Base-by-base conservation (phyloP, 2,113 vertebrate genomes). In the Ceyx cyanopectus region DNA sequence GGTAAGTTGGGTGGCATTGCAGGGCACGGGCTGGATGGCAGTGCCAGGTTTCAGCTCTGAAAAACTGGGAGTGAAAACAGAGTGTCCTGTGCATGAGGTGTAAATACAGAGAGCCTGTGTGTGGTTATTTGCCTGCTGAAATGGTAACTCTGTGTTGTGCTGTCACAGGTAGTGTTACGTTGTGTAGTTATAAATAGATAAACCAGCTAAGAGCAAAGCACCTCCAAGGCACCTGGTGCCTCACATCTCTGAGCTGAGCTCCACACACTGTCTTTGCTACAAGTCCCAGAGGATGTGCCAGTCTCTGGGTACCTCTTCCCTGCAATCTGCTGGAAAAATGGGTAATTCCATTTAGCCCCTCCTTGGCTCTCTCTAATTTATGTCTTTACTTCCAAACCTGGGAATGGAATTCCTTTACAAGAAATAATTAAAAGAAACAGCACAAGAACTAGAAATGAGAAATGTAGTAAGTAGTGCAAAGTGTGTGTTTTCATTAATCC, bases 401-500 rank as follows among this genome's bases (percentile, higher is more conserved):
- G 70, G 50, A 85, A 65, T 78, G 37, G 43, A 78, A 79, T 81
- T 79, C 61, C 82, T 94, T 46, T 60, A 73, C 78, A 79, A 91
- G 18, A 80, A 86, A 51, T 54, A 43, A 89, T 85, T 82, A 61
- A 88, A 81, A 89, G 51, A 62, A 95, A 65, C 34, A 43, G 69
- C 53, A 22, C 61, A 70, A 85, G 78, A 93, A 85, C 65, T 69
- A 70, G 40, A 95, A 87, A 86, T 84, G 94, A 90, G 92, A 60
- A 90, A 80, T 82, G 61, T 89, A 88, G 46, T 84, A 65, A 91
- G 90, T 61, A 86, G 75, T 70, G 54, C 37, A 63, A 63, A 93
- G 73, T n/a, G 82, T 82, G 62, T 87, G 66, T 95, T 96, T 96
- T 95, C 91, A 93, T 96, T 95, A 96, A 94, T 89, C 81, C 85